Evolutionary conservation across 1,140 invertebrate genomes (phyloP), one percentile per base, ranked within the genome.

Genomic region (Chionoecetes opilio): DNA sequence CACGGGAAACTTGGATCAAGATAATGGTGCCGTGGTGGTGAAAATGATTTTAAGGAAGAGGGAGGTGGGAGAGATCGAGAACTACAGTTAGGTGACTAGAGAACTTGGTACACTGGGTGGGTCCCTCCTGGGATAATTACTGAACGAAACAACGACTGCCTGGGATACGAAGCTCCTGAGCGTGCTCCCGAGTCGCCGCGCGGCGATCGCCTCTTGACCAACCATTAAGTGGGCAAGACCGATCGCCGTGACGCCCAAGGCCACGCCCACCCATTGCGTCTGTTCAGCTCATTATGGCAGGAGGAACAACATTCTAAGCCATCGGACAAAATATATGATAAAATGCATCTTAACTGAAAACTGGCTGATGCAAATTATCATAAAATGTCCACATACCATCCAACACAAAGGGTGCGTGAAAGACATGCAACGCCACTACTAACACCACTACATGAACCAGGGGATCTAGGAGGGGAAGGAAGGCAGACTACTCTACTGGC

Each of bases 1-100:
- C 82, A 92, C 63, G 75, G 35, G 34, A 35, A 53, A 11, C 35
- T 34, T 75, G 31, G 46, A 92, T 91, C 89, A 91, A 41, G 17
- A 92, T 38, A 46, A 37, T 21, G n/a, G 26, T 92, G 63, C 75
- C 91, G 82, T 92, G 38, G 38, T 34, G 53, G 53, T 92, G 63
- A 85, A 84, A 38, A 17, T 75, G 63, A 75, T 2, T 75, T 26
- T n/a, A 75, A 26, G 63, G 63, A 82, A 82, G 31, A 34, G 53
- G 75, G 29, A 84, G 37, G 82, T 84, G 17, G 37, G 35, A 29
- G 37, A 29, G 14, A 92, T 41, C 91, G 53, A 82, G 26, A 29
- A 90, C 88, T 53, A 90, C 6, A 75, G 17, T 37, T 92, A 41
- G n/a, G 21, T 92, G 91, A 92, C 91, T 92, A 92, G 91, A 92